A percentile compares a stretch with the other conserved stretches of the same genome.
phyloP scores from a whole-genome alignment of 1,140 invertebrate genomes.

The Lordiphosa collinella region DNA sequence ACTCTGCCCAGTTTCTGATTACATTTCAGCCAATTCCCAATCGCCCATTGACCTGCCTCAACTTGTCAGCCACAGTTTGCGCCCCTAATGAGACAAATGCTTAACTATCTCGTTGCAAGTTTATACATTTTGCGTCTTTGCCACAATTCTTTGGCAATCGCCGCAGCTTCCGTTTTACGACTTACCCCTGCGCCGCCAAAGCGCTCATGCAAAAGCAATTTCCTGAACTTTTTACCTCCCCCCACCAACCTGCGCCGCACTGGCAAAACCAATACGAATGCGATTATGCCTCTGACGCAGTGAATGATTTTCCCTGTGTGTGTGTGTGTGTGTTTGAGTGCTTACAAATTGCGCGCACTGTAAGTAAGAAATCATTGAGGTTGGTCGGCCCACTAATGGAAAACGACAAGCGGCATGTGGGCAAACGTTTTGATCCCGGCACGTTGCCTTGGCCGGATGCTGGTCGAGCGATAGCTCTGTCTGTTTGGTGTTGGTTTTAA shows the following conservation, averaged over 20 bases:
- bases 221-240: slow-evolving; percentile 63
- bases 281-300: slow-evolving; percentile 51
- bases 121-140: slow-evolving; percentile 23
- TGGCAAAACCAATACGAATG: slow-evolving; percentile 51
- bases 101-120: slow-evolving; percentile 12
- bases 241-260: slow-evolving; percentile 14
- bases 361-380: slow-evolving; percentile 76
- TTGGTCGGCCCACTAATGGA: slow-evolving; percentile 71
- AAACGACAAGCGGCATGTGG: slow-evolving; percentile 72
- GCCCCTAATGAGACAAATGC: slow-evolving; percentile 10
- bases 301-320: not conserved
- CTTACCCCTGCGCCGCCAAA: slow-evolving; percentile 18
- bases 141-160: slow-evolving; percentile 60
- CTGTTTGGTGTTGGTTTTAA: slow-evolving; percentile 42
- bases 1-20: not conserved
- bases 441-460: slow-evolving; percentile 53
- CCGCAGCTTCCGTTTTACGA: slow-evolving; percentile 60
- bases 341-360: slow-evolving; percentile 54
- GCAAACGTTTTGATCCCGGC: slow-evolving; percentile 40
- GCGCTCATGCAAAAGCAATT: slow-evolving; percentile 74
- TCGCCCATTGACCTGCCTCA: not conserved
- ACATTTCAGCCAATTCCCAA: not conserved
- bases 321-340: slow-evolving; percentile 12
- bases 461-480: slow-evolving; percentile 52
- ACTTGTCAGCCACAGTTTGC: not conserved